Conservation (phyloP, 2,113 vertebrate genomes). For the Pyxicephalus adspersus region DNA sequence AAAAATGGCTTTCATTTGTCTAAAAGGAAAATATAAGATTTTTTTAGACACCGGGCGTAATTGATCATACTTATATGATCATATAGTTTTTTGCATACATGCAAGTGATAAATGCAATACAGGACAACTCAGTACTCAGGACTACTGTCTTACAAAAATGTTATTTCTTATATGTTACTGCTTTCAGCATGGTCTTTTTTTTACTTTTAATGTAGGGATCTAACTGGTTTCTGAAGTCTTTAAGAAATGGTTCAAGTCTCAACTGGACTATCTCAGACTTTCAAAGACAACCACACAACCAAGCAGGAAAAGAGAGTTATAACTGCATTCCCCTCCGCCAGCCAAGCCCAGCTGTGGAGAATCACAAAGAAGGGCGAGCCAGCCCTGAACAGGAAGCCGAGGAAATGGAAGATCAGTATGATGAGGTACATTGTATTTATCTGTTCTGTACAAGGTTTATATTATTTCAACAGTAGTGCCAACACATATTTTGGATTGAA, state of each 20-base stretch:
- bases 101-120: too few species aligned
- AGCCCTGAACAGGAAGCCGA: constrained; percentile 71
- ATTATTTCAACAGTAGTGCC: background rate
- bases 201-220: constrained; percentile 56
- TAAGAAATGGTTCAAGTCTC: constrained; percentile 64
- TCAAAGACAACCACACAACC: constrained; percentile 63
- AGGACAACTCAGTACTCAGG: too few species aligned
- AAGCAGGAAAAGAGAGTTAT: constrained; percentile 65
- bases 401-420: constrained; percentile 65
- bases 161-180: too few species aligned
- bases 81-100: too few species aligned
- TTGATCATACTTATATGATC: too few species aligned
- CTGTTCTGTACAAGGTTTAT: background rate
- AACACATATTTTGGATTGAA: background rate
- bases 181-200: background rate
- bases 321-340: constrained; percentile 60
- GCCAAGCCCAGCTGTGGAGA: constrained; percentile 67
- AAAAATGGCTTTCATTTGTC: too few species aligned
- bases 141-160: too few species aligned
- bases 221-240: constrained; percentile 70
- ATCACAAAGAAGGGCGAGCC: constrained; percentile 65
- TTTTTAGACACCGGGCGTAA: too few species aligned
- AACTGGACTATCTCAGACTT: constrained; percentile 70
- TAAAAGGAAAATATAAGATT: too few species aligned
- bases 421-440: constrained; percentile 68